A percentile compares a stretch with the other conserved stretches of the same genome.
Conservation (phyloP, 1,140 invertebrate genomes). For the Orchesella cincta region DNA sequence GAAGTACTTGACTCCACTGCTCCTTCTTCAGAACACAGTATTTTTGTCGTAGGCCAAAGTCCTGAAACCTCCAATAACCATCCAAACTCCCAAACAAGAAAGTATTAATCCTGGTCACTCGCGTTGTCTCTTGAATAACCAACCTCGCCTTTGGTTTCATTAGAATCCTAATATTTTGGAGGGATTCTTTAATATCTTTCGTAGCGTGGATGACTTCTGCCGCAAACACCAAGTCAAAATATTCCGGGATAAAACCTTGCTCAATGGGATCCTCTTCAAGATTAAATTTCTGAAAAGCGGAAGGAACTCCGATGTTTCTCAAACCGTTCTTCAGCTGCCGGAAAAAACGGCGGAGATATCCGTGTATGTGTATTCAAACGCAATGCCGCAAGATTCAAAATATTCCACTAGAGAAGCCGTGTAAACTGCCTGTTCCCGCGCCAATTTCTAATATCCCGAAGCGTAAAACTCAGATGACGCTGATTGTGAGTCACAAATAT, state of each 20-base stretch:
- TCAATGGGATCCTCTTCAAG: conserved; percentile 42
- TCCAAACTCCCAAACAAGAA: conserved; percentile 37
- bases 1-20: conserved; percentile 1
- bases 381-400: conserved; percentile 24
- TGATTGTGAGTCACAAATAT: background rate
- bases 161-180: conserved; percentile 9
- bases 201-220: conserved; percentile 42
- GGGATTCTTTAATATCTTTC: background rate
- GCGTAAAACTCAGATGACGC: background rate
- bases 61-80: conserved; percentile 40
- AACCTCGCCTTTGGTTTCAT: conserved; percentile 14
- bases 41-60: conserved; percentile 32
- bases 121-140: conserved; percentile 20
- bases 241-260: conserved; percentile 37
- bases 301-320: background rate
- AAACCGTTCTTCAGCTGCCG: conserved; percentile 8
- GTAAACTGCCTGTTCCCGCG: conserved; percentile 34
- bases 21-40: conserved; percentile 22
- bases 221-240: conserved; percentile 35
- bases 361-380: conserved; percentile 36
- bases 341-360: conserved; percentile 36
- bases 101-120: background rate
- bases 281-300: conserved; percentile 33
- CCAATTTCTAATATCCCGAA: conserved; percentile 31
- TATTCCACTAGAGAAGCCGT: background rate